phyloP scores from a whole-genome alignment of 2,113 vertebrate genomes.

The Triplophysa siluroides region DNA sequence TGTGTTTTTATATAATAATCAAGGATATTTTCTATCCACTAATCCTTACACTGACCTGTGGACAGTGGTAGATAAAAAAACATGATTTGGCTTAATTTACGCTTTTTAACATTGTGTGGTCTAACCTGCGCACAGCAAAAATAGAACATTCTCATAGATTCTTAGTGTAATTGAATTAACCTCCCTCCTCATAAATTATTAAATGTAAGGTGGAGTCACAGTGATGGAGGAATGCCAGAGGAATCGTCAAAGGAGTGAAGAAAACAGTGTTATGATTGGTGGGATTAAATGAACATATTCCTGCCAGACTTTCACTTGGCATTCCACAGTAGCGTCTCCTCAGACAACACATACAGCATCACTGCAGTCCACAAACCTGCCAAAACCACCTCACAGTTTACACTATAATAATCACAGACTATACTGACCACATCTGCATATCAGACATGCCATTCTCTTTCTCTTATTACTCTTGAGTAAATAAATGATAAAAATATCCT shows the following conservation, averaged over 20 bases:
- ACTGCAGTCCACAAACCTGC: constrained; percentile 10
- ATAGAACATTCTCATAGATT: constrained; percentile 3
- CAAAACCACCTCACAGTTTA: constrained; percentile 30
- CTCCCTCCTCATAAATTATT: constrained; percentile 11
- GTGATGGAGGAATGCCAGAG: constrained; percentile 8
- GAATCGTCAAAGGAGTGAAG: constrained; percentile 11
- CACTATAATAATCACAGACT: constrained; percentile 15
- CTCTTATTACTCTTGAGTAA: not conserved
- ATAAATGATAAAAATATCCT: not conserved
- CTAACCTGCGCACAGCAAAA: not conserved
- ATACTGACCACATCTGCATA: not conserved
- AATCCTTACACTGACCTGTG: no score
- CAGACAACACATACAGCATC: constrained; percentile 26
- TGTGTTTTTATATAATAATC: no score
- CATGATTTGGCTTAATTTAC: no score
- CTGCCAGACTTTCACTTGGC: constrained; percentile 20
- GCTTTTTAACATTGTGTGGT: no score
- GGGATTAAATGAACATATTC: constrained; percentile 26
- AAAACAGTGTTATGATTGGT: constrained; percentile 31
- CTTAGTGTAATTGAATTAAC: not conserved
- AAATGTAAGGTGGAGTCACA: constrained; percentile 13
- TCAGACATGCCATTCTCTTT: not conserved
- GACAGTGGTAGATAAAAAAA: no score
- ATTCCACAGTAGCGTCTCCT: constrained; percentile 11
- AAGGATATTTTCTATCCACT: constrained; percentile 33